Evolutionary conservation across 2,888 invertebrate genomes (phyloP).

Genomic region (Exocentrus adspersus): DNA sequence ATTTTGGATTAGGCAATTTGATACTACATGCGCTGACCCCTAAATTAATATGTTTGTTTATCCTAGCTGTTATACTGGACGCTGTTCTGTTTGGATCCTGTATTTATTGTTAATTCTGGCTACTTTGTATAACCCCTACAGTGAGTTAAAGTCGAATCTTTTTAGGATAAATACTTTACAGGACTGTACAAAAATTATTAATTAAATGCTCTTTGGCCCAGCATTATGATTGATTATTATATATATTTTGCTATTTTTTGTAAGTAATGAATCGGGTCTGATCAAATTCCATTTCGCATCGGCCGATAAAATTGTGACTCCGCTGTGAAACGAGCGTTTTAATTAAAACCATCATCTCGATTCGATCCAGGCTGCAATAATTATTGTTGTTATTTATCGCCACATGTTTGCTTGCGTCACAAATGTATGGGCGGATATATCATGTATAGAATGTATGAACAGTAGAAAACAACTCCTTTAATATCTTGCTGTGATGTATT

Average conservation of each 20-base stretch:
- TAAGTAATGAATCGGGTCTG: no score
- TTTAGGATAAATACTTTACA: no score
- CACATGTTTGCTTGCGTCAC: slow-evolving; percentile 22
- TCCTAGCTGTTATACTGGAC: neutral
- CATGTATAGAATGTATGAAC: neutral
- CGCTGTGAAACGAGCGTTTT: neutral
- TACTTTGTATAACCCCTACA: no score
- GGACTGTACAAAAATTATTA: no score
- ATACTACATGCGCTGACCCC: slow-evolving; percentile 6
- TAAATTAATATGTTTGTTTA: neutral
- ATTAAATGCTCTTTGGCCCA: no score
- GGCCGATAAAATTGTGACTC: neutral
- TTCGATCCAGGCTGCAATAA: neutral
- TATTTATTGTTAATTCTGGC: no score
- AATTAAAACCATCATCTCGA: slow-evolving; percentile 3
- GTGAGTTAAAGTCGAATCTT: no score
- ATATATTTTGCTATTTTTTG: no score
- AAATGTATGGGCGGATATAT: slow-evolving; percentile 17
- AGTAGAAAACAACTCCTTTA: slow-evolving; percentile 1
- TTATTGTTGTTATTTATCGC: slow-evolving; percentile 12
- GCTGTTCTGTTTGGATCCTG: no score
- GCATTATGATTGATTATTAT: no score
- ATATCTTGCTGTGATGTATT: neutral
- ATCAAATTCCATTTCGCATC: no score
- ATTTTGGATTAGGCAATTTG: slow-evolving; percentile 1